A percentile compares a stretch with the other conserved stretches of the same genome.
Conservation (phyloP, 2,888 invertebrate genomes). For the Cacoxenus indagator region DNA sequence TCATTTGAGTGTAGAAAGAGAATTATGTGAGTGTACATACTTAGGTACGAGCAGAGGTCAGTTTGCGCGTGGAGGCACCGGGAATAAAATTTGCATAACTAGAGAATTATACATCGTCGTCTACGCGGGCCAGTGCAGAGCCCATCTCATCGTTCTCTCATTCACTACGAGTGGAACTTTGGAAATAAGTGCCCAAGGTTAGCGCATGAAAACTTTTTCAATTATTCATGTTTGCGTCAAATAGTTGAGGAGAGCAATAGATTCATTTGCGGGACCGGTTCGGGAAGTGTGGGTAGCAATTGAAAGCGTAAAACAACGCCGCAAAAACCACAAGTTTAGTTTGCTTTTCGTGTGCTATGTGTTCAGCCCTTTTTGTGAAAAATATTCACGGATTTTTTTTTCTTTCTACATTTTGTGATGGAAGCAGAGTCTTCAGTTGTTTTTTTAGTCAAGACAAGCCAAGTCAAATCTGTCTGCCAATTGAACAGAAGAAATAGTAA, state of each 20-base stretch:
- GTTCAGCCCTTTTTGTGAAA: no score
- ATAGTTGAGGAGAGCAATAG: conserved; percentile 36
- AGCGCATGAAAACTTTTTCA: conserved; percentile 57
- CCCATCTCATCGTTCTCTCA: conserved; percentile 10
- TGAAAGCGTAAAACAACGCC: no score
- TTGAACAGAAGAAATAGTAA: conserved; percentile 63
- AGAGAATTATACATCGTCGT: conserved; percentile 54
- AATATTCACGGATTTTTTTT: no score
- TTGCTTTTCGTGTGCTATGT: no score
- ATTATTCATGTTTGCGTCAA: conserved; percentile 59
- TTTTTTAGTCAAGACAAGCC: background rate
- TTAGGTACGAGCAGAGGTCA: background rate
- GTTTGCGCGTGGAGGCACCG: conserved; percentile 35
- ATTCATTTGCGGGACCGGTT: no score
- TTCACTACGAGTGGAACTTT: conserved; percentile 40
- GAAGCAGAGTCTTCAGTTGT: background rate
- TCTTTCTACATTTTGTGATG: no score
- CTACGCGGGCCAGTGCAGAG: conserved; percentile 21
- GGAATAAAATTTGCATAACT: conserved; percentile 60
- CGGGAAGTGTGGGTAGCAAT: no score
- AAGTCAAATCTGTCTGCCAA: conserved; percentile 43
- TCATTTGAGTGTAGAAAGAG: no score
- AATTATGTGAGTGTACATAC: background rate
- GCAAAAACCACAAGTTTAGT: no score
- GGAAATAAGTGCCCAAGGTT: conserved; percentile 47